These are phyloP conservation scores for Strigamia crassipes DNA, from an alignment of 2,888 invertebrate genomes.

Conservation along the genomic window DNA sequence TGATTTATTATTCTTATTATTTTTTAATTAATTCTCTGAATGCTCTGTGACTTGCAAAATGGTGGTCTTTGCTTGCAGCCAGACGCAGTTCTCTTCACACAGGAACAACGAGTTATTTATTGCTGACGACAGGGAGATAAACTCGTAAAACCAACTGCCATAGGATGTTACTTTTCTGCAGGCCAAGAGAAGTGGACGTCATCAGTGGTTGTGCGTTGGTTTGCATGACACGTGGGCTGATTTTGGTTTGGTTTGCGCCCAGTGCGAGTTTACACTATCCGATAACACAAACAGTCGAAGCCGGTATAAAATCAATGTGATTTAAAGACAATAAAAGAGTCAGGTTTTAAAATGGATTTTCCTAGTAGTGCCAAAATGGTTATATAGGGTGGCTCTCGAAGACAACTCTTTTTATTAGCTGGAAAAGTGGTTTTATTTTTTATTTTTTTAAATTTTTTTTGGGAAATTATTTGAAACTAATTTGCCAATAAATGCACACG, in stretches of 20 bases:
- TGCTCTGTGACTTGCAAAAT: constrained; percentile 6
- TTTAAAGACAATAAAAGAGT: neutral
- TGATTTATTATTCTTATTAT: constrained; percentile 19
- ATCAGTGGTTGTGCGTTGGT: neutral
- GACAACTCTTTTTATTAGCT: too few relatives aligned
- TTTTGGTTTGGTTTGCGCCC: neutral
- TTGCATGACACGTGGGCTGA: constrained; percentile 1
- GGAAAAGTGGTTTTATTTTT: neutral
- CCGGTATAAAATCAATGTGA: neutral
- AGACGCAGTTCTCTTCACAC: neutral
- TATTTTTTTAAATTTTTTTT: neutral
- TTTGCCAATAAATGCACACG: neutral
- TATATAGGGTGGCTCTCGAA: neutral
- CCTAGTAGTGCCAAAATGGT: neutral
- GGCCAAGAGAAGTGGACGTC: neutral
- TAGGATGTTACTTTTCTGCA: constrained; percentile 10
- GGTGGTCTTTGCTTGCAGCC: neutral
- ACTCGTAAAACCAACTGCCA: constrained; percentile 10
- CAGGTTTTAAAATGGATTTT: constrained; percentile 6
- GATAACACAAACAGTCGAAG: neutral
- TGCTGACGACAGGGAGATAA: constrained; percentile 4
- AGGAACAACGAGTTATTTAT: neutral
- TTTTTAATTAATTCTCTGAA: neutral
- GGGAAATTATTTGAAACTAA: neutral
- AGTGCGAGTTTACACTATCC: neutral